Base-by-base conservation (phyloP, 2,888 invertebrate genomes). In the Agelastica alni region DNA sequence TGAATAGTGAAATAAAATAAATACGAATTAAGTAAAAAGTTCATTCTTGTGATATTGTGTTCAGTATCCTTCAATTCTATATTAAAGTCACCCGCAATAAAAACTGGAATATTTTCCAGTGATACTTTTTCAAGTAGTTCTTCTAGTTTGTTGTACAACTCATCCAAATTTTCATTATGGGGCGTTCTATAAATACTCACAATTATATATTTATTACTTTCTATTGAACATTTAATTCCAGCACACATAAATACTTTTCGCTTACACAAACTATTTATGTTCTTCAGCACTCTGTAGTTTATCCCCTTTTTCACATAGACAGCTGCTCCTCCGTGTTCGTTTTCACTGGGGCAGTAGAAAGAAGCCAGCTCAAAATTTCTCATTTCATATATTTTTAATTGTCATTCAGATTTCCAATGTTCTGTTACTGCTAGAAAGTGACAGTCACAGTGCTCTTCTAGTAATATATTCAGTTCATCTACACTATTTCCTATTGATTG, bases 41-140 rank as follows among this genome's bases (percentile, higher is more conserved):
- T 39, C 39, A 39, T 39, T 39, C 16, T 39, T 14, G 17, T 39
- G 13, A 39, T 39, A 17, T 39, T 39, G n/a, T 16, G 6, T 39
- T 39, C 39, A 14, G 13, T 39, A 39, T 39, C 18, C 16, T 39
- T 39, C 18, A 39, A 30, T 10, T 30, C 30, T 4, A 30, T 30
- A 7, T 30, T 30, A 30, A 30, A 1, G 10, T 30, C 30, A n/a
- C 30, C 30, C 3, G 30, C 30, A 30, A 30, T 30, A 30, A 30
- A 6, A 30, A 10, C 9, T 9, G 30, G n/a, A n/a, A n/a, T n/a
- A n/a, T n/a, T n/a, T n/a, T n/a, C n/a, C n/a, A n/a, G n/a, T n/a
- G n/a, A n/a, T 30, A 30, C 30, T 30, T 10, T 30, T 30, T 30
- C 30, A 9, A 30, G 30, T 10, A 30, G 30, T 30, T 30, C 30